Evolutionary conservation across 2,797 vertebrate species (phyloP).

Genomic region (Sibirionetta formosa): DNA sequence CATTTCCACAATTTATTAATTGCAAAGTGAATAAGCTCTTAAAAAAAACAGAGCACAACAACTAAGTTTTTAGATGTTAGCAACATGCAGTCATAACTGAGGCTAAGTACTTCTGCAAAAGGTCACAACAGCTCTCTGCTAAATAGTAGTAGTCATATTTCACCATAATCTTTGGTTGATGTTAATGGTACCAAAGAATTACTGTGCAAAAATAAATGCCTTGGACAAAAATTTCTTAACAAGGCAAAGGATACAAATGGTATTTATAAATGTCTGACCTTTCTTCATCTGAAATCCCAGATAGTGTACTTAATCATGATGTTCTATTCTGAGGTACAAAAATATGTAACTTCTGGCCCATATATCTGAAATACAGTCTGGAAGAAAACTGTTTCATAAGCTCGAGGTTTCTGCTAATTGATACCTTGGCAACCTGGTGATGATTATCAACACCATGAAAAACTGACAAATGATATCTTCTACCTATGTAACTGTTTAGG

Average conservation of each 20-base stretch:
- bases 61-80: neutral
- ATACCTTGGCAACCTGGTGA: neutral
- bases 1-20: neutral
- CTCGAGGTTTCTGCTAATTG: neutral
- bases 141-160: neutral
- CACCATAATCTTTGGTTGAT: neutral
- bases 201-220: neutral
- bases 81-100: neutral
- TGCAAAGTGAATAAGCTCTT: neutral
- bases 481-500: neutral
- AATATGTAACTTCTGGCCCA: neutral
- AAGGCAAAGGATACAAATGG: neutral
- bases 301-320: neutral
- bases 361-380: neutral
- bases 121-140: neutral
- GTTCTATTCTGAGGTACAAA: neutral
- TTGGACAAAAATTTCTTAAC: neutral
- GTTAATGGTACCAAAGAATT: neutral
- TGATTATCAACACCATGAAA: neutral
- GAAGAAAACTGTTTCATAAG: neutral
- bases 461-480: neutral
- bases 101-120: neutral
- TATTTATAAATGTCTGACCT: neutral
- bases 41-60: accelerated
- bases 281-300: neutral